Percentiles rank a stretch among this genome's conserved stretches.
phyloP scores from a whole-genome alignment of 2,113 vertebrate species.

The Cacatua alba region DNA sequence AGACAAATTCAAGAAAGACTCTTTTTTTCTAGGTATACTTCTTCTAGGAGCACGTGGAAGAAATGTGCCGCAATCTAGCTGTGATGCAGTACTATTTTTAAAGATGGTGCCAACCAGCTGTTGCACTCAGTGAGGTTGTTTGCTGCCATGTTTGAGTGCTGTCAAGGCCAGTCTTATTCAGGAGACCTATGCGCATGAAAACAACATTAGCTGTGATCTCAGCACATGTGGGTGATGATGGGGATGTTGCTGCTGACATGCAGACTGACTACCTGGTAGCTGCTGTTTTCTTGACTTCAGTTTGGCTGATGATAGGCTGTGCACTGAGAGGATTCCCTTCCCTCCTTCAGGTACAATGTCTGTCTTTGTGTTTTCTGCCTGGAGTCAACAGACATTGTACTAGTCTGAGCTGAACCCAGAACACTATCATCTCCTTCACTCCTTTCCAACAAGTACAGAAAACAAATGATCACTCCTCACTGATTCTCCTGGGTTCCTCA shows the following conservation, averaged over 20 bases:
- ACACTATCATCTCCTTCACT: neutral
- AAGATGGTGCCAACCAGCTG: neutral
- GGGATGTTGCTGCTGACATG: neutral
- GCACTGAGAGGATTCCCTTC: neutral
- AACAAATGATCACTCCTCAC: neutral
- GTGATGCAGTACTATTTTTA: neutral
- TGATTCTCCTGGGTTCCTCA: neutral
- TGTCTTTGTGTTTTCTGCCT: neutral
- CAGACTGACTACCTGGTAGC: neutral
- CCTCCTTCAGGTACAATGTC: neutral
- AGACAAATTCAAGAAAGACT: neutral
- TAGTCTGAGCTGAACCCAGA: neutral
- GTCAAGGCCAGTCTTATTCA: neutral
- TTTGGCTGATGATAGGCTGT: neutral
- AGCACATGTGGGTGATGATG: neutral
- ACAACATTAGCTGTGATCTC: neutral
- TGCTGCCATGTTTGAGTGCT: neutral
- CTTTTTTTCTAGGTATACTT: neutral
- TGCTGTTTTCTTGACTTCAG: neutral
- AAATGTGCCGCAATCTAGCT: neutral
- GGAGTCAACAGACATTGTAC: neutral
- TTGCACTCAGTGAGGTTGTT: neutral
- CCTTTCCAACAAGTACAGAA: neutral
- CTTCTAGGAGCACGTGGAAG: rapidly evolving
- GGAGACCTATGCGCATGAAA: neutral